These are phyloP conservation scores for Phorcus lineatus DNA, from an alignment of 2,888 invertebrate species.

Conservation along the genomic window DNA sequence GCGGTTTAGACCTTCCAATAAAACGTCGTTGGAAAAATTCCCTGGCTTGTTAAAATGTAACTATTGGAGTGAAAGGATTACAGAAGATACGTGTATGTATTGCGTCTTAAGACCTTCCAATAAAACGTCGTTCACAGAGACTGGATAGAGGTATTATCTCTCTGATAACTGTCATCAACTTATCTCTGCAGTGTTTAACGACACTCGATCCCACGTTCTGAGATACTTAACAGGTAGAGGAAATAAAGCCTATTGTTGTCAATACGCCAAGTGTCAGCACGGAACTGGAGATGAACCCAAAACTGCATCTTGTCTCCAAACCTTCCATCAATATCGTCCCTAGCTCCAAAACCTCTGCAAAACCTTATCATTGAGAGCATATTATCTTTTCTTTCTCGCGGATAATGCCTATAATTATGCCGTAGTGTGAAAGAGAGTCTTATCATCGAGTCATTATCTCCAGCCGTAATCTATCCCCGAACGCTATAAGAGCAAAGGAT, in stretches of 20 bases:
- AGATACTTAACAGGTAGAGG: not conserved
- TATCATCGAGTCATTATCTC: not conserved
- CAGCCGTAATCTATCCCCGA: not conserved
- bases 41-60: too few species aligned
- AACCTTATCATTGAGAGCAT: conserved; percentile 9
- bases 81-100: not conserved
- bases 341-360: not conserved
- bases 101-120: not conserved
- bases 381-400: not conserved
- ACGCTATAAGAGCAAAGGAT: not conserved
- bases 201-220: not conserved
- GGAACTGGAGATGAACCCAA: not conserved
- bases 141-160: not conserved
- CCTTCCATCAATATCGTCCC: not conserved
- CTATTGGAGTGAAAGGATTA: not conserved
- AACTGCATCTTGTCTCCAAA: not conserved
- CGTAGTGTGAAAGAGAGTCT: not conserved
- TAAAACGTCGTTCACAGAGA: not conserved
- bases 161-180: not conserved
- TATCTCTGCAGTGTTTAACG: not conserved
- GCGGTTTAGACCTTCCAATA: too few species aligned
- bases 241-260: not conserved
- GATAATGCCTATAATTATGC: not conserved
- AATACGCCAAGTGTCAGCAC: too few species aligned
- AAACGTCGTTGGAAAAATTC: too few species aligned